Base-by-base conservation (phyloP, 2,113 vertebrate species). In the Catharus minimus region DNA sequence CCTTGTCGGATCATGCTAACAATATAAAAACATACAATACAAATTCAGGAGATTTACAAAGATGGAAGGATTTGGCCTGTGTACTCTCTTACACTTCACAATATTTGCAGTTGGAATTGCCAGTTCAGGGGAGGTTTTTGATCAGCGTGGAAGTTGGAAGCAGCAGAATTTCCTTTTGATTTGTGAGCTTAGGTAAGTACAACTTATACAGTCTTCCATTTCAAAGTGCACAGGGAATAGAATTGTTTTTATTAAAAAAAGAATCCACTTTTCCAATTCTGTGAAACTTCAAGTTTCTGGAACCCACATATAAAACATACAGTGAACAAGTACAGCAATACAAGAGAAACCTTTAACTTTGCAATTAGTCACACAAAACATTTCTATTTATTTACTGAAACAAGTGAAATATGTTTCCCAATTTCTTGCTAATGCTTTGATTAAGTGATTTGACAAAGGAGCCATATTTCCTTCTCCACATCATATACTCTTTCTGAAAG, bases 231-330 rank as follows among this genome's bases (percentile, higher is more conserved):
- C 38, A 77, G 69, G 84, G 39, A 87, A 72, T 16, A 86, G 44
- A 93, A 72, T 66, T 77, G 43, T 47, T 90, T 92, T 82, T 74
- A 32, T 82, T 69, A 26, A 6, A 58, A 91, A 94, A 55, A 93
- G 91, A 38, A 24, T 75, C 30, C 27, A 32, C 43, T 89, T 89
- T 83, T 75, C 33, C 69, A 72, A 39, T 69, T 10, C 15, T n/a
- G 16, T 46, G 83, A 65, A 79, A 46, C 15, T 78, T 81, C 18
- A 19, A 20, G 30, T 65, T 86, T 82, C 64, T 66, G 36, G 44
- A 86, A 55, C 4, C 24, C 30, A 38, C 8, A 3, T 44, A 24
- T 82, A 36, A 79, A 72, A 84, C 66, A 44, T 10, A 13, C 28
- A 5, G 32, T 82, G n/a, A 88, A 72, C 28, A 88, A 78, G 23